Conservation (phyloP, 2,797 vertebrate species). For the Neomorphus geoffroyi region DNA sequence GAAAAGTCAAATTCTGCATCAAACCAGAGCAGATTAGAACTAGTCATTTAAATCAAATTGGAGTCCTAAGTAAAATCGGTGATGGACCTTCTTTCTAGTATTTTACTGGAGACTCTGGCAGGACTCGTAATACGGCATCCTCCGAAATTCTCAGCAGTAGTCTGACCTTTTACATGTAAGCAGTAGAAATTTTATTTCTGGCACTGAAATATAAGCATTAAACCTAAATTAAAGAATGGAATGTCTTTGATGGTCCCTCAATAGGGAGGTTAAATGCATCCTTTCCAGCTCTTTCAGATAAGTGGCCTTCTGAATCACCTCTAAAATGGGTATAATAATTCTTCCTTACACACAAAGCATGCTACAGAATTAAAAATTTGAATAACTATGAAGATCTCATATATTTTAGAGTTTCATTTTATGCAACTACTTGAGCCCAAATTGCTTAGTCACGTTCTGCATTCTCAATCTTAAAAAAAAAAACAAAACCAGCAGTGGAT, state of each 20-base stretch:
- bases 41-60: not conserved
- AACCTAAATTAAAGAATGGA: not conserved
- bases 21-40: not conserved
- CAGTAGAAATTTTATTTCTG: not conserved
- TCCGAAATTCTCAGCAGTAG: not conserved
- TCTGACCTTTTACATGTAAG: not conserved
- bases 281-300: not conserved
- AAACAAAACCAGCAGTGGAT: not conserved
- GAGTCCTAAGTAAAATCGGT: not conserved
- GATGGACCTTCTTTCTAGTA: not conserved
- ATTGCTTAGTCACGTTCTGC: not conserved
- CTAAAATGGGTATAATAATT: not conserved
- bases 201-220: not conserved
- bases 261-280: fast-evolving
- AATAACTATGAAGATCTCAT: not conserved
- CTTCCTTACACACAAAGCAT: not conserved
- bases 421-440: not conserved
- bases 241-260: not conserved
- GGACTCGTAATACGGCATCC: not conserved
- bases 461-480: not conserved
- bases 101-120: not conserved
- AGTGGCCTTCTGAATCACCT: not conserved
- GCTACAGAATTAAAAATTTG: not conserved
- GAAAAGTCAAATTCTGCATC: not conserved
- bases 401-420: not conserved